A percentile compares a stretch with the other conserved stretches of the same genome.
These are phyloP conservation scores for Diplogasteroides magnus DNA, from an alignment of 1,140 invertebrate species.

Conservation along the genomic window DNA sequence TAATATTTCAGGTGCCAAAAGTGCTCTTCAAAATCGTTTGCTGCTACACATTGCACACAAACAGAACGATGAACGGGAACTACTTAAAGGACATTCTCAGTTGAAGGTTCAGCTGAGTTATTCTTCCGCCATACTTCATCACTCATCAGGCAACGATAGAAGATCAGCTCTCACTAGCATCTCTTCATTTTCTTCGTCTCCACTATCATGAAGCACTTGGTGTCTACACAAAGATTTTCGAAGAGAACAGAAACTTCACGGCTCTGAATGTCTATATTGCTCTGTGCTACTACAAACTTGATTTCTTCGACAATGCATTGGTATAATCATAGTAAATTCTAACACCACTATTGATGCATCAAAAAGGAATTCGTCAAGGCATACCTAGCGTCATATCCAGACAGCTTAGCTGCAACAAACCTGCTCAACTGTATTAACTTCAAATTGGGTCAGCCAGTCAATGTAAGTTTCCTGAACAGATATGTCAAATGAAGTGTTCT, in stretches of 20 bases:
- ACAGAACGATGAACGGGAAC: not conserved
- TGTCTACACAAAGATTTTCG: conserved; percentile 32
- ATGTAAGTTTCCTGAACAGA: conserved; percentile 84
- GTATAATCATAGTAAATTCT: too few relatives aligned
- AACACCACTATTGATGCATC: not conserved
- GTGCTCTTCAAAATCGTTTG: conserved; percentile 57
- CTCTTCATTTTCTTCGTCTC: conserved; percentile 86
- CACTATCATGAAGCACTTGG: conserved; percentile 85
- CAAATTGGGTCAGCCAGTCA: conserved; percentile 57
- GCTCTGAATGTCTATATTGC: conserved; percentile 95
- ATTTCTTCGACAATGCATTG: too few relatives aligned
- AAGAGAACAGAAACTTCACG: conserved; percentile 74
- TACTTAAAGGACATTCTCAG: not conserved
- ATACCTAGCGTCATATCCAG: conserved; percentile 30
- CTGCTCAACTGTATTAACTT: not conserved
- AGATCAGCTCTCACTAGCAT: conserved; percentile 85
- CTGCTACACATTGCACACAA: conserved; percentile 67
- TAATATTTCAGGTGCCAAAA: conserved; percentile 43
- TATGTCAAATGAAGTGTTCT: conserved; percentile 68
- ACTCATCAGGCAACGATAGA: conserved; percentile 71
- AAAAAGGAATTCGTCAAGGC: not conserved
- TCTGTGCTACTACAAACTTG: conserved; percentile 92
- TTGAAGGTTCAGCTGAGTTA: not conserved
- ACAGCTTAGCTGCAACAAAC: conserved; percentile 61
- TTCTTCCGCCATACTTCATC: not conserved